Percentiles rank a stretch among this genome's conserved stretches.
phyloP scores from a whole-genome alignment of 2,113 vertebrate species.

The Catagonus wagneri region DNA sequence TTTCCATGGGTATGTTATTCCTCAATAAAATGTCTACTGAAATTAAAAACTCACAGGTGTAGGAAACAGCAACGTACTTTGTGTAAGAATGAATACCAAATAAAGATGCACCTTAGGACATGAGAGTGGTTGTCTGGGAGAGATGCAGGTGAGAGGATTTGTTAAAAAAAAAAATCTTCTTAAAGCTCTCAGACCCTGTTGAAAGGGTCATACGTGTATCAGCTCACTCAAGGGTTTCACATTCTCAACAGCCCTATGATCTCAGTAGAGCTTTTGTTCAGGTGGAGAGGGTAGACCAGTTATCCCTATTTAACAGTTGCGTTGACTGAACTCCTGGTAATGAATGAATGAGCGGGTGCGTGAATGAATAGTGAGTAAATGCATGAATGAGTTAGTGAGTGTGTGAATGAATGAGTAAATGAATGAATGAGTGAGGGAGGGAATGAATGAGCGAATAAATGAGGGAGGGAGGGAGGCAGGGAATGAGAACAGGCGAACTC shows the following conservation, averaged over 20 bases:
- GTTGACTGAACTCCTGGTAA: rapidly evolving
- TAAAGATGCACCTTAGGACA: rapidly evolving
- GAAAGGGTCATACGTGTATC: rapidly evolving
- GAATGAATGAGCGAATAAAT: rapidly evolving
- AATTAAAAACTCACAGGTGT: rapidly evolving
- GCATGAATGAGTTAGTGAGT: too few species aligned
- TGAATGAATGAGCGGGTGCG: neutral
- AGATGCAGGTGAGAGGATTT: rapidly evolving
- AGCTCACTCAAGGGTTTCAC: rapidly evolving
- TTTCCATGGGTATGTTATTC: rapidly evolving
- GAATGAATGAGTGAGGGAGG: rapidly evolving
- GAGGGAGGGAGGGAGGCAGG: neutral
- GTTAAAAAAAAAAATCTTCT: too few species aligned
- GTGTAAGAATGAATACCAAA: rapidly evolving
- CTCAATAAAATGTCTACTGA: neutral
- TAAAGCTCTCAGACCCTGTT: rapidly evolving
- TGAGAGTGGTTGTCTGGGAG: rapidly evolving
- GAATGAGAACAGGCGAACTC: rapidly evolving
- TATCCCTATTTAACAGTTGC: rapidly evolving
- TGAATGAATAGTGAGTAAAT: neutral
- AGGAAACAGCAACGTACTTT: neutral
- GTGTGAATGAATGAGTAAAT: neutral
- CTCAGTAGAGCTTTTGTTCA: rapidly evolving
- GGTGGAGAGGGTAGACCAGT: rapidly evolving
- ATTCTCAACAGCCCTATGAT: rapidly evolving